Evolutionary conservation across 2,888 invertebrate genomes (phyloP), one percentile per base, ranked within the genome.

Genomic region (Gastrophysa polygoni): DNA sequence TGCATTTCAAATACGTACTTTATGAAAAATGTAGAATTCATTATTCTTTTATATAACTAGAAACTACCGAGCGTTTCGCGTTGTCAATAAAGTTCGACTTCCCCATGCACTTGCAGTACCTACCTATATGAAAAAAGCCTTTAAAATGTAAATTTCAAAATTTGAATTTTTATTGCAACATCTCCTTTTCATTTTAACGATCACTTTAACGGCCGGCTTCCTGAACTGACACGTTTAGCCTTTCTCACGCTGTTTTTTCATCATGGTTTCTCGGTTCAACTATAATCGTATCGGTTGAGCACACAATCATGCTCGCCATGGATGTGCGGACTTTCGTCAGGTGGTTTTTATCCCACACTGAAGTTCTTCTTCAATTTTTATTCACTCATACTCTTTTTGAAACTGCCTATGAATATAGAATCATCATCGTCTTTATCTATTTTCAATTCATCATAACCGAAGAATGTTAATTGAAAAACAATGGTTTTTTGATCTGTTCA

Each of bases 91-190:
- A 38, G 38, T 14, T 38, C 38, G 14, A 63, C 56, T 56, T 56
- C 43, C 47, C 51, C 51, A 56, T 44, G 63, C 59, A 54, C 57
- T 34, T 59, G 52, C 59, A 56, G 57, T 59, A 43, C 38, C 38
- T 38, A n/a, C 14, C n/a, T 38, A 52, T 59, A 63, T 63, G 78
- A n/a, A 77, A 77, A 78, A 79, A 76, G 77, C 79, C 78, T 79
- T 80, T 79, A 80, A 80, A 79, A 79, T 80, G 79, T 76, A 80
- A 80, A 80, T 80, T 70, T 69, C 59, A 68, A 76, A 78, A 80
- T 80, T 80, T 79, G 79, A 80, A 80, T 80, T 80, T 79, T 79
- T 79, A 80, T 79, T 79, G 75, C 74, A 68, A 65, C 64, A 38
- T 62, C 63, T 66, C 61, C 57, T 68, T 66, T 65, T 68, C 63